Base-by-base conservation (phyloP, 2,888 invertebrate species). In the Diachrysia chrysitis region DNA sequence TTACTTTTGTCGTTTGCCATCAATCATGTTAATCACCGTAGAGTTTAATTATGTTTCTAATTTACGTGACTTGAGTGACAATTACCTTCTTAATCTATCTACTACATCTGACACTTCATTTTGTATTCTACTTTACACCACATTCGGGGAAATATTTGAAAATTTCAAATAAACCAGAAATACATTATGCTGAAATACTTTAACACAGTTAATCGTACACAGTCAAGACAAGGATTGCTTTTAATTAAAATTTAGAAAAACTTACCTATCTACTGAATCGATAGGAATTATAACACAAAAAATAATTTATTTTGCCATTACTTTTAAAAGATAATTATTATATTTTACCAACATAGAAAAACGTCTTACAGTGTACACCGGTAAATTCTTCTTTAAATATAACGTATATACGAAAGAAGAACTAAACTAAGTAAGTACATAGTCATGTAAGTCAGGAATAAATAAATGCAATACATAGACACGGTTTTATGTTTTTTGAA, bases 91-190 rank as follows among this genome's bases (percentile, higher is more conserved):
- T 42, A 6, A 42, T 42, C 42, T 42, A n/a, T 16, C 14, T 42
- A 42, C n/a, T n/a, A 10, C 6, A n/a, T n/a, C n/a, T 6, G n/a
- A 42, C 42, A 42, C 42, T 42, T 42, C 6, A 55, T 67, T 78
- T 69, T 19, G 35, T 7, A 69, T 71, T 71, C 71, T 12, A 17
- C 25, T 64, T 56, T 19, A 66, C 59, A 63, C 66, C 12, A 66
- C 29, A 46, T 58, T 29, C 58, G 61, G 57, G 51, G 29, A 35
- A 60, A 63, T 68, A 79, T 77, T 71, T 57, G 32, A 69, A 78
- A 81, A 76, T 78, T 76, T 53, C 63, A 64, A 68, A 56, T 70
- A 66, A 73, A 73, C 73, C 81, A 82, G 84, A 84, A 81, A 69
- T 82, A 79, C 82, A 83, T 82, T 85, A 79, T 64, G 67, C 59